A percentile compares a stretch with the other conserved stretches of the same genome.
Evolutionary conservation across 2,113 vertebrate genomes (phyloP).

Genomic region (Xenopus laevis): DNA sequence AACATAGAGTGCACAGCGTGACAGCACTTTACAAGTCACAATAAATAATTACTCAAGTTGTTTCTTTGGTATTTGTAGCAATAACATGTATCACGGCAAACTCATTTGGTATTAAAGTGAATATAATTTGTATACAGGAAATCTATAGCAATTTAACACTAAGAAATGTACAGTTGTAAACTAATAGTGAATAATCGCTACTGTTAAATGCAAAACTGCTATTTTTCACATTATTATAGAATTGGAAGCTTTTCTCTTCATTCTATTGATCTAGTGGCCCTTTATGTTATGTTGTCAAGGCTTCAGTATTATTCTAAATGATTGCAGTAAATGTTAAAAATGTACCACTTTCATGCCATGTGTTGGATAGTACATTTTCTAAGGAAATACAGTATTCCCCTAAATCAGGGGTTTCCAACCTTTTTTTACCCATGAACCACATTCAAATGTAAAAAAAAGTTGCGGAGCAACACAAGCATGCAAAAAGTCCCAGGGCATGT

Average conservation of each 20-base stretch:
- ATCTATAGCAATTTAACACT: constrained; percentile 62
- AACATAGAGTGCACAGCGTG: constrained; percentile 33
- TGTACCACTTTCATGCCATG: too few species aligned
- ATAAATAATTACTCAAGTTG: constrained; percentile 38
- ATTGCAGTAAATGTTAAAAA: too few species aligned
- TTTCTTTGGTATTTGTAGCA: constrained; percentile 61
- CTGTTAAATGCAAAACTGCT: constrained; percentile 53
- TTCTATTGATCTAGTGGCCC: too few species aligned
- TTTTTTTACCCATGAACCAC: too few species aligned
- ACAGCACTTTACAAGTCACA: constrained; percentile 25
- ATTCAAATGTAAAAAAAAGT: too few species aligned
- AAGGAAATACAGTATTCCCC: too few species aligned
- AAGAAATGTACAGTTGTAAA: constrained; percentile 64
- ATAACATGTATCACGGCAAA: constrained; percentile 61
- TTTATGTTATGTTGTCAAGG: too few species aligned
- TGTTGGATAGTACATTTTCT: too few species aligned
- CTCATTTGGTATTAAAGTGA: constrained; percentile 63
- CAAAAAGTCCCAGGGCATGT: too few species aligned
- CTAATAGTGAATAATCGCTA: constrained; percentile 63
- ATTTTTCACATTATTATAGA: constrained; percentile 51
- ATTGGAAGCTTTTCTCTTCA: neutral
- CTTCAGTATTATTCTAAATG: too few species aligned
- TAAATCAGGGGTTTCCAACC: too few species aligned
- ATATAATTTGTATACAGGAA: constrained; percentile 60
- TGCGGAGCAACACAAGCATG: too few species aligned